Percentiles rank a stretch among this genome's conserved stretches.
These are phyloP conservation scores for Paedocypris micromegethes DNA, from an alignment of 2,797 vertebrate species.

Conservation along the genomic window DNA sequence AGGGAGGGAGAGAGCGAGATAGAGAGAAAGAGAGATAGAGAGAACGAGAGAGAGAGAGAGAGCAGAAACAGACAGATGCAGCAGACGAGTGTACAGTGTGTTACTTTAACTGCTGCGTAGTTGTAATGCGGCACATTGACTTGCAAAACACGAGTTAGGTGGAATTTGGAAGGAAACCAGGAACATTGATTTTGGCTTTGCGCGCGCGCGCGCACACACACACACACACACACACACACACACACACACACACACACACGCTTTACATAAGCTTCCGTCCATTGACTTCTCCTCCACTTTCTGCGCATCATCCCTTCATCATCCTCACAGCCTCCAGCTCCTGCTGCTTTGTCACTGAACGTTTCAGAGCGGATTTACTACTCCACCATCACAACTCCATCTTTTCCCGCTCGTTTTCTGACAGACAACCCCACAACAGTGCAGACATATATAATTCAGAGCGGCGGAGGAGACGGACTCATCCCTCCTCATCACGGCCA, in stretches of 20 bases:
- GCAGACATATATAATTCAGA: slow-evolving; percentile 31
- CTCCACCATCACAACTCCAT: slow-evolving; percentile 11
- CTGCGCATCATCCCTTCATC: background rate
- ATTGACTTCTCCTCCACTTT: background rate
- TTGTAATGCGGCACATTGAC: slow-evolving; percentile 6
- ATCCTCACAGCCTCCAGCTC: slow-evolving; percentile 1
- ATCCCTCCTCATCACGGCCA: slow-evolving; percentile 26
- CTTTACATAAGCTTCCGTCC: slow-evolving; percentile 6
- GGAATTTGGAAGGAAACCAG: slow-evolving; percentile 22
- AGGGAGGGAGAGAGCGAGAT: no score
- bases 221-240: background rate
- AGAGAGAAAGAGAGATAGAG: no score
- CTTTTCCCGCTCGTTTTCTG: background rate
- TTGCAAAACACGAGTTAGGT: slow-evolving; percentile 8
- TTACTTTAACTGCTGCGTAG: background rate
- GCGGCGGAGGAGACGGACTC: background rate
- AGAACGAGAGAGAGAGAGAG: no score
- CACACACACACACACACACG: background rate
- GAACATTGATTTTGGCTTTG: slow-evolving; percentile 20
- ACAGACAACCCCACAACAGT: no score
- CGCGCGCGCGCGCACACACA: background rate
- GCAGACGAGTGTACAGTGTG: no score
- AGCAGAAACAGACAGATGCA: no score
- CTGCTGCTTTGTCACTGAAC: background rate
- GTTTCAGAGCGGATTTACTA: background rate